Evolutionary conservation across 2,888 invertebrate genomes (phyloP).

Genomic region (Physocephala rufipes): DNA sequence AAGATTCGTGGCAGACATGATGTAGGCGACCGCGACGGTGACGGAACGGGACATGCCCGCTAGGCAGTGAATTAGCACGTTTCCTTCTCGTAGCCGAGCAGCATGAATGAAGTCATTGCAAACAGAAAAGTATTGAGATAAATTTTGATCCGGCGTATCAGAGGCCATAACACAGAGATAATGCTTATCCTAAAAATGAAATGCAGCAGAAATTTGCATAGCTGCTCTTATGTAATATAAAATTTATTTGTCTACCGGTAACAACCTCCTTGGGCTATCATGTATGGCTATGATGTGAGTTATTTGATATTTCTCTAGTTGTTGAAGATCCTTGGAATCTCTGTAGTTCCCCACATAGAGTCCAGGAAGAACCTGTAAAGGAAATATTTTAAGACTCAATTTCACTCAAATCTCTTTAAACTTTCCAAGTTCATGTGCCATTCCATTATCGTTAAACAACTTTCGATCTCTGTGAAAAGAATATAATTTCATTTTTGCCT

Average conservation of each 20-base stretch:
- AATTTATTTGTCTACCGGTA: slow-evolving; percentile 74
- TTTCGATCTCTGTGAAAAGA: too few relatives aligned
- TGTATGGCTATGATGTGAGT: slow-evolving; percentile 96
- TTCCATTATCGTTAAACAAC: slow-evolving; percentile 44
- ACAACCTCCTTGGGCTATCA: slow-evolving; percentile 88
- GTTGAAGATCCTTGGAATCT: slow-evolving; percentile 91
- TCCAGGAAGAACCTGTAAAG: slow-evolving; percentile 85
- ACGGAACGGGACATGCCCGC: slow-evolving; percentile 98
- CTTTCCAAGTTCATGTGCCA: slow-evolving; percentile 59
- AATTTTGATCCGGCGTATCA: slow-evolving; percentile 94
- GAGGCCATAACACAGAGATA: slow-evolving; percentile 95
- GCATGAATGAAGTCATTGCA: slow-evolving; percentile 98
- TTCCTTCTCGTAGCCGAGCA: slow-evolving; percentile 87
- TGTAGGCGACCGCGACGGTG: slow-evolving; percentile 94
- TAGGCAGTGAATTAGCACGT: slow-evolving; percentile 93
- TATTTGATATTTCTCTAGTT: slow-evolving; percentile 88
- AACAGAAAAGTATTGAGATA: slow-evolving; percentile 90
- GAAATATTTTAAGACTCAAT: slow-evolving; percentile 21
- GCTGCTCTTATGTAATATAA: background rate
- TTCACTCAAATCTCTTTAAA: slow-evolving; percentile 13
- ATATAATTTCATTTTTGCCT: too few relatives aligned
- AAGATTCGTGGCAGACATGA: slow-evolving; percentile 91
- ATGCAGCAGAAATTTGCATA: background rate
- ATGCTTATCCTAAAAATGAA: slow-evolving; percentile 83
- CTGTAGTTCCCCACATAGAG: slow-evolving; percentile 95